Evolutionary conservation across 2,888 invertebrate species (phyloP).

Genomic region (Pollenia griseotomentosa): DNA sequence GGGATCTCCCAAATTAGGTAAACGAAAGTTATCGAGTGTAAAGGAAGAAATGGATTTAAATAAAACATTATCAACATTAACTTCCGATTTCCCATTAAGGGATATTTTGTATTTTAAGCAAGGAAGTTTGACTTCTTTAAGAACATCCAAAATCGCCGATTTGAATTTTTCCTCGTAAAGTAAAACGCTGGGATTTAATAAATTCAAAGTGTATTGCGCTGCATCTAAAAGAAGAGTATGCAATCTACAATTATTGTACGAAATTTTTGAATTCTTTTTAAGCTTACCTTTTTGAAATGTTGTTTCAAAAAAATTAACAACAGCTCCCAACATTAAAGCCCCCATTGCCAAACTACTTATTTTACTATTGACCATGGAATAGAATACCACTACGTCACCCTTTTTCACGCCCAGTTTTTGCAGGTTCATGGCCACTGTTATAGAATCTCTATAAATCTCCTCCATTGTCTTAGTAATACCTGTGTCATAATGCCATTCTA

Average conservation of each 20-base stretch:
- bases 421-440: constrained; percentile 67
- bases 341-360: constrained; percentile 68
- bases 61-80: constrained; percentile 29
- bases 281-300: constrained; percentile 65
- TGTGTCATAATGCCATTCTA: constrained; percentile 71
- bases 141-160: constrained; percentile 27
- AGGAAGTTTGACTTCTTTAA: constrained; percentile 46
- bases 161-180: constrained; percentile 70
- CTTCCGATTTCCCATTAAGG: constrained; percentile 8
- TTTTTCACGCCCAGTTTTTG: constrained; percentile 64
- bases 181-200: constrained; percentile 69
- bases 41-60: constrained; percentile 17
- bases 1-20: constrained; percentile 58
- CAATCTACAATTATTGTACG: background rate
- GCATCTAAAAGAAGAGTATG: constrained; percentile 37
- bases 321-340: constrained; percentile 67
- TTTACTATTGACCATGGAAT: constrained; percentile 57
- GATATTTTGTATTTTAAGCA: constrained; percentile 54
- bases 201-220: constrained; percentile 45
- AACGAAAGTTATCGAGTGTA: constrained; percentile 10
- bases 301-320: constrained; percentile 72
- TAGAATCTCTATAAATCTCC: constrained; percentile 60
- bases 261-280: background rate
- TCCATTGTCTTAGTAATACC: constrained; percentile 53
- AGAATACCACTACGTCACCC: constrained; percentile 67